Evolutionary conservation across 2,113 vertebrate genomes (phyloP).

Genomic region (Sarotherodon lohbergeri): DNA sequence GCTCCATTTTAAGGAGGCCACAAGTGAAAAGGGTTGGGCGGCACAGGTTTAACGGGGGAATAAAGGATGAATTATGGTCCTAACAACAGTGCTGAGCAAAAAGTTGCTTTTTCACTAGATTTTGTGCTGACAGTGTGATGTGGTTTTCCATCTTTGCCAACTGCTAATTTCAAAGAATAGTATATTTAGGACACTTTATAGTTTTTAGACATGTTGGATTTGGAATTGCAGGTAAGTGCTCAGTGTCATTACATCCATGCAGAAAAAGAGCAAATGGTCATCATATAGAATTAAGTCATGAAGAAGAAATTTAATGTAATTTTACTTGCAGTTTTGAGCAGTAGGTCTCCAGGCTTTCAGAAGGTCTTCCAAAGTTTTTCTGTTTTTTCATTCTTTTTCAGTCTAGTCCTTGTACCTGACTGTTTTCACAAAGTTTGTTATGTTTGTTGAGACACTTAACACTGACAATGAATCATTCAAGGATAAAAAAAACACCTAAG

Average conservation of each 20-base stretch:
- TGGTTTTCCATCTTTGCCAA: background rate
- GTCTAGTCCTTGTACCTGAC: background rate
- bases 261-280: background rate
- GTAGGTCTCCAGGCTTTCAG: background rate
- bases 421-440: fast-evolving
- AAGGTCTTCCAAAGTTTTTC: background rate
- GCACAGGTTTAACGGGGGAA: background rate
- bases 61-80: background rate
- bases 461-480: background rate
- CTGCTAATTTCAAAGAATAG: background rate
- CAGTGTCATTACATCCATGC: background rate
- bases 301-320: background rate
- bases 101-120: background rate
- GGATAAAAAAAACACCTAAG: background rate
- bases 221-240: background rate
- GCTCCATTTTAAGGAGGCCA: background rate
- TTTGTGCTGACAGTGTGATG: background rate
- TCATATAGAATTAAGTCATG: background rate
- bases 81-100: background rate
- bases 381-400: background rate
- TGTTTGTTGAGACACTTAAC: background rate
- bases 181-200: background rate
- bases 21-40: background rate
- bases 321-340: background rate
- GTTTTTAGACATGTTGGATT: background rate